Base-by-base conservation (phyloP, 2,888 invertebrate species). In the Cordilura impudica region DNA sequence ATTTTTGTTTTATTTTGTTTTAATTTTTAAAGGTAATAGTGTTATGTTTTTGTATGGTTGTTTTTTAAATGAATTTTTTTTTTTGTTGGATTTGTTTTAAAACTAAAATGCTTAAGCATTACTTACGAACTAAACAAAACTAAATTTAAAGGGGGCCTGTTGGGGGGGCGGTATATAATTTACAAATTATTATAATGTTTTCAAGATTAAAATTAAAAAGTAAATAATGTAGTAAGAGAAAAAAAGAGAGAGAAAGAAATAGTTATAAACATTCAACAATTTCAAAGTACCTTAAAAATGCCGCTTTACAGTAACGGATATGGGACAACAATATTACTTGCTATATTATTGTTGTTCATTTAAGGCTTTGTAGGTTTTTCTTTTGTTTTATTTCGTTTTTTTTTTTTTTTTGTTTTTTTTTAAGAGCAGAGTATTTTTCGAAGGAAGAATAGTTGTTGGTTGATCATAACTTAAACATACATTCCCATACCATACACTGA, bases 401-500 rank as follows among this genome's bases (percentile, higher is more conserved):
- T 70, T 31, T 23, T 16, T 63, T 69, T 58, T 16, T 21, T 43
- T 14, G 31, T 53, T 78, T 45, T 39, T 2, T 39, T 39, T 12
- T 3, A 26, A 63, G 71, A 61, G 51, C 70, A 77, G 76, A 70
- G 39, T 65, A 60, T 76, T 35, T 39, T 19, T 21, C 21, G 67
- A 31, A 63, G 56, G 39, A 67, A 45, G 39, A 43, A 56, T n/a
- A 31, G 21, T 45, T 29, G 54, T 14, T 56, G 12, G 19, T 7
- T 23, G 21, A 18, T 21, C 45, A 16, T 12, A 6, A 47, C 83
- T 87, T 88, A 88, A 85, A 96, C 96, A 92, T 96, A 96, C 96
- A 96, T 96, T 89, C 96, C 96, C 91, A 96, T 95, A 87, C 96
- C 96, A 90, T 97, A 97, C 95, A 96, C 95, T 86, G 95, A 94